These are phyloP conservation scores for Pseudomyrmex sp. DNA, from an alignment of 1,140 invertebrate genomes.

Conservation along the genomic window DNA sequence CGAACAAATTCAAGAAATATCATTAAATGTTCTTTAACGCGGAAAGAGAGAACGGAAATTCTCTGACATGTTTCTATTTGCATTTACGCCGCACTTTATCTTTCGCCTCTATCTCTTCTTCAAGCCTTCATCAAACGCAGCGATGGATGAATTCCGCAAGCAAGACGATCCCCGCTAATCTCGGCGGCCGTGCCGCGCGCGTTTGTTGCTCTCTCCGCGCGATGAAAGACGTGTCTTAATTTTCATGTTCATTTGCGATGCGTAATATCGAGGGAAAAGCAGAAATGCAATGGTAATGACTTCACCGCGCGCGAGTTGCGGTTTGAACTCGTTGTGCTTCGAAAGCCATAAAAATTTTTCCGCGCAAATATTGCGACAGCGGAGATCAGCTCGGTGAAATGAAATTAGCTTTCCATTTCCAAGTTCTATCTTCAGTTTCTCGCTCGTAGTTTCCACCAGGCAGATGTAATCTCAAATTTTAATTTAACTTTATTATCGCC, in stretches of 20 bases:
- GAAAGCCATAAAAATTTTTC: slow-evolving; percentile 52
- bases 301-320: slow-evolving; percentile 41
- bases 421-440: slow-evolving; percentile 31
- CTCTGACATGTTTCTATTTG: slow-evolving; percentile 10
- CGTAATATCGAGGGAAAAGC: slow-evolving; percentile 39
- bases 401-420: slow-evolving; percentile 59
- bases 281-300: slow-evolving; percentile 25
- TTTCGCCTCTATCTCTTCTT: background rate
- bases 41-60: background rate
- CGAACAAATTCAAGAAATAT: too few species aligned
- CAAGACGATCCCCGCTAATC: slow-evolving; percentile 48
- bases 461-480: slow-evolving; percentile 51
- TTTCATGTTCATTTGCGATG: slow-evolving; percentile 73
- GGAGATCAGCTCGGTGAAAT: slow-evolving; percentile 50
- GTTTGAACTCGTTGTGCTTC: slow-evolving; percentile 50
- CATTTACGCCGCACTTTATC: background rate
- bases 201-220: slow-evolving; percentile 24
- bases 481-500: slow-evolving; percentile 55
- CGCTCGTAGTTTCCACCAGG: slow-evolving; percentile 18
- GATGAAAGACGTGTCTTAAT: slow-evolving; percentile 65
- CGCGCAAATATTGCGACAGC: slow-evolving; percentile 51
- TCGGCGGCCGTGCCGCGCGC: slow-evolving; percentile 24
- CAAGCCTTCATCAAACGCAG: slow-evolving; percentile 16
- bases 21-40: background rate
- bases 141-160: slow-evolving; percentile 9